Percentiles rank a stretch among this genome's conserved stretches.
These are phyloP conservation scores for Drosophila sp. DNA, from an alignment of 1,140 invertebrate species.

Conservation along the genomic window DNA sequence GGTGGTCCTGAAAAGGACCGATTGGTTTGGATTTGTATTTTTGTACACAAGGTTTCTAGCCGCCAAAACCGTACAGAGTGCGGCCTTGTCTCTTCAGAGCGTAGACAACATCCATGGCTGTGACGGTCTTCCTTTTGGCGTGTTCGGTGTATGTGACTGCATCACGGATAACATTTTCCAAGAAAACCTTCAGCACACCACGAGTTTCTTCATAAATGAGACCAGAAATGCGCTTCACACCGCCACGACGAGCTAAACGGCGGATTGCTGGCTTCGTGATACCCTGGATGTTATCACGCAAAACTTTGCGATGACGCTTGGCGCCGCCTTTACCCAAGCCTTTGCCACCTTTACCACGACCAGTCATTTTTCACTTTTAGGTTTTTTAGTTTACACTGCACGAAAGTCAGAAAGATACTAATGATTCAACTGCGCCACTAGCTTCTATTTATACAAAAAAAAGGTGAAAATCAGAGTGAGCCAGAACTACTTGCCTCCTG, in stretches of 20 bases:
- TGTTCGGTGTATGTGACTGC: conserved; percentile 93
- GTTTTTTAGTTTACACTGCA: conserved; percentile 19
- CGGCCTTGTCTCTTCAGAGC: conserved; percentile 93
- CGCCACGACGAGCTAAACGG: conserved; percentile 85
- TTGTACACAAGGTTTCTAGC: conserved; percentile 82
- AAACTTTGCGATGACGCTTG: conserved; percentile 88
- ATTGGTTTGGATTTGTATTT: conserved; percentile 50
- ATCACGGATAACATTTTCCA: conserved; percentile 92
- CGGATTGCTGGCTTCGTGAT: conserved; percentile 85
- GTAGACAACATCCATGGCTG: conserved; percentile 95
- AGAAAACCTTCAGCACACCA: conserved; percentile 90
- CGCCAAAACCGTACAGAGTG: conserved; percentile 88
- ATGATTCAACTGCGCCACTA: not conserved
- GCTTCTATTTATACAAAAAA: conserved; percentile 5
- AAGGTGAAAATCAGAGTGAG: not conserved
- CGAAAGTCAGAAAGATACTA: conserved; percentile 24
- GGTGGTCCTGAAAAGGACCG: conserved; percentile 36
- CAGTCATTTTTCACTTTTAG: conserved; percentile 85
- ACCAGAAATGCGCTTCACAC: conserved; percentile 90
- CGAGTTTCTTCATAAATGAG: conserved; percentile 91
- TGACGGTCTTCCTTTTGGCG: conserved; percentile 92
- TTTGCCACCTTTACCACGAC: conserved; percentile 89
- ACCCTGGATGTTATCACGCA: conserved; percentile 90
- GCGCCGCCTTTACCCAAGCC: conserved; percentile 89
- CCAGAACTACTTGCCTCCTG: not conserved